A percentile compares a stretch with the other conserved stretches of the same genome.
Evolutionary conservation across 2,888 invertebrate genomes (phyloP).

Genomic region (Andrena marginata): DNA sequence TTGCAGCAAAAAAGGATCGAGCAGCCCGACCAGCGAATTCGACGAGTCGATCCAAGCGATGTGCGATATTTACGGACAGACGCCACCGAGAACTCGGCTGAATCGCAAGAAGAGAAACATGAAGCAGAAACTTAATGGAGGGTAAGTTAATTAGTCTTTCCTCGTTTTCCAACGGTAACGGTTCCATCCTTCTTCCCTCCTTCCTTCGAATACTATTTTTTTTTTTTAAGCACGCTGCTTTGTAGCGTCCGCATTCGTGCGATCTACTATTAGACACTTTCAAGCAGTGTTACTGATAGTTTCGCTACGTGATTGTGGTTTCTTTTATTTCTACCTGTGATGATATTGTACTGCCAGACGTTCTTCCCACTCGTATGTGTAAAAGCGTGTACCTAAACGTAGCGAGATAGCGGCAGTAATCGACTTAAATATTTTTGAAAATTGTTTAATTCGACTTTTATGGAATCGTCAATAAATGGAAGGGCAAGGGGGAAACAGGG

Average conservation of each 20-base stretch:
- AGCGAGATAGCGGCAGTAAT: too few species aligned
- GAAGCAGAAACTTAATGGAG: conserved; percentile 87
- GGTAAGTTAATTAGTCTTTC: conserved; percentile 80
- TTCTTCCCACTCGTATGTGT: too few species aligned
- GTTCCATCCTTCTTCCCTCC: conserved; percentile 3
- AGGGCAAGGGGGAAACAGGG: too few species aligned
- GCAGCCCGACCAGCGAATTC: conserved; percentile 71
- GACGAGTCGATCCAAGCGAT: conserved; percentile 77
- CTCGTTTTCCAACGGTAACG: neutral
- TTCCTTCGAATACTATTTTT: neutral
- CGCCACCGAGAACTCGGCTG: conserved; percentile 92
- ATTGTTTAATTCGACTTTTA: too few species aligned
- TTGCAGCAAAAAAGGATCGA: conserved; percentile 67
- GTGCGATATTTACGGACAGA: conserved; percentile 90
- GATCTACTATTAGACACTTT: neutral
- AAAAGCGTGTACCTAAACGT: too few species aligned
- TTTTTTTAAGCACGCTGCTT: neutral
- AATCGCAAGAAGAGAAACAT: conserved; percentile 86
- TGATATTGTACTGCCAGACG: too few species aligned
- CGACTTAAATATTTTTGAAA: too few species aligned
- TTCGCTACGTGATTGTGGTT: too few species aligned
- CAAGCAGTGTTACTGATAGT: neutral
- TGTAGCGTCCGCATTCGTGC: neutral
- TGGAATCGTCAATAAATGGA: too few species aligned
- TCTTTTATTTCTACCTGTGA: too few species aligned